These are phyloP conservation scores for Campylomormyrus numenius DNA, from an alignment of 2,113 vertebrate genomes.

Conservation along the genomic window DNA sequence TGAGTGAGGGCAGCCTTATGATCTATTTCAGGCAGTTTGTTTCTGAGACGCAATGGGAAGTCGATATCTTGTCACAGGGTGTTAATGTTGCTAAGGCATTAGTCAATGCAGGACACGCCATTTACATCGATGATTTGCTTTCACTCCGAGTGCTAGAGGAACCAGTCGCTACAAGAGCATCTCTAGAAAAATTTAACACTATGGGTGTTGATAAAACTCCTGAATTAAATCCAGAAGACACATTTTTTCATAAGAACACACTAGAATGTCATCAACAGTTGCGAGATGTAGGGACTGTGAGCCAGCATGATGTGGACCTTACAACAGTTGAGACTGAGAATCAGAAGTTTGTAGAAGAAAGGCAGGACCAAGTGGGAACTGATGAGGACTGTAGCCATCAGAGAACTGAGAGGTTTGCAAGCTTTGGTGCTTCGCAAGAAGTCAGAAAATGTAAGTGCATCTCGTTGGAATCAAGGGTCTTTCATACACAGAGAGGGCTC, in stretches of 20 bases:
- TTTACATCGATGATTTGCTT: slow-evolving; percentile 43
- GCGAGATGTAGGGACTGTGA: neutral
- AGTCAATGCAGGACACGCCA: slow-evolving; percentile 52
- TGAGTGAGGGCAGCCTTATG: slow-evolving; percentile 59
- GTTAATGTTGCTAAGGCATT: slow-evolving; percentile 48
- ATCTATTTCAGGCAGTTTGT: slow-evolving; percentile 60
- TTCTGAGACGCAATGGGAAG: slow-evolving; percentile 48
- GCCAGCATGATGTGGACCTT: no score
- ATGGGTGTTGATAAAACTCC: neutral
- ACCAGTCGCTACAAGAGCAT: neutral
- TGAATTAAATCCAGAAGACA: neutral
- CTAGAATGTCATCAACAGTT: neutral
- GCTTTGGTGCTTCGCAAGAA: neutral
- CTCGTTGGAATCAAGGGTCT: neutral
- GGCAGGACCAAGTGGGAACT: neutral
- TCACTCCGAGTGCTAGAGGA: slow-evolving; percentile 42
- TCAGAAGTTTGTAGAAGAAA: neutral
- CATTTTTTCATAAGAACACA: neutral
- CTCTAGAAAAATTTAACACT: neutral
- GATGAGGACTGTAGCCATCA: neutral
- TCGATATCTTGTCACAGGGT: slow-evolving; percentile 48
- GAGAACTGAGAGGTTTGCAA: neutral
- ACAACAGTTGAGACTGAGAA: neutral
- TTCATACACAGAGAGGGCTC: neutral
- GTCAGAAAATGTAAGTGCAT: slow-evolving; percentile 32